A percentile compares a stretch with the other conserved stretches of the same genome.
These are phyloP conservation scores for Cantharis lateralis DNA, from an alignment of 2,888 invertebrate genomes.

Conservation along the genomic window DNA sequence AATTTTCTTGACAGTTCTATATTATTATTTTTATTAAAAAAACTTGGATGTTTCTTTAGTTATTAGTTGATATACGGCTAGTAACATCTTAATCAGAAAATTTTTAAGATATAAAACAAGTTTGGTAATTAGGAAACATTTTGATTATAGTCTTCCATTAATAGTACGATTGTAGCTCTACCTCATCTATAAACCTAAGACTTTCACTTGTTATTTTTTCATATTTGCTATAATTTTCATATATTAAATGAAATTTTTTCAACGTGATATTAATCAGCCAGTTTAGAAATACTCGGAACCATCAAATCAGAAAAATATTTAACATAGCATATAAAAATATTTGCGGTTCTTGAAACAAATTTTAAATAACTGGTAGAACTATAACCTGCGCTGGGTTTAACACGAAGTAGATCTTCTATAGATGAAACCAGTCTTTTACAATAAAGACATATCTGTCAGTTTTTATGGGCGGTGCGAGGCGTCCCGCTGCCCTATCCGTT, in stretches of 20 bases:
- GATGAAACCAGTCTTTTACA: conserved; percentile 48
- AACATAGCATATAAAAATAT: conserved; percentile 58
- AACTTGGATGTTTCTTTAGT: background rate
- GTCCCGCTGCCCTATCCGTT: conserved; percentile 47
- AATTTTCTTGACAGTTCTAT: background rate
- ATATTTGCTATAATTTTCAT: background rate
- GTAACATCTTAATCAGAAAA: conserved; percentile 2
- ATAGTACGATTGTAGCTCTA: conserved; percentile 7
- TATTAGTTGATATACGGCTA: background rate
- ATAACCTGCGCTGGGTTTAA: conserved; percentile 29
- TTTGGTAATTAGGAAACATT: conserved; percentile 12
- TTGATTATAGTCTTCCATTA: conserved; percentile 12
- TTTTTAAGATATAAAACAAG: conserved; percentile 8
- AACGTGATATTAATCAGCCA: background rate
- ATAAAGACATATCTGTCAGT: conserved; percentile 57
- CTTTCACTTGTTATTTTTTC: background rate
- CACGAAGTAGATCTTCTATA: conserved; percentile 28
- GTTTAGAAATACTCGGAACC: background rate
- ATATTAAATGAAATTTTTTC: background rate
- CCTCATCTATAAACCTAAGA: conserved; percentile 3
- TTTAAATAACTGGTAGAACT: conserved; percentile 25
- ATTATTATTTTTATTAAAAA: background rate
- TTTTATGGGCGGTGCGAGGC: conserved; percentile 51
- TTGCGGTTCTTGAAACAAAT: conserved; percentile 7
- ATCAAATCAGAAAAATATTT: background rate